Base-by-base conservation (phyloP, 2,888 invertebrate genomes). In the Lydus trimaculatus region DNA sequence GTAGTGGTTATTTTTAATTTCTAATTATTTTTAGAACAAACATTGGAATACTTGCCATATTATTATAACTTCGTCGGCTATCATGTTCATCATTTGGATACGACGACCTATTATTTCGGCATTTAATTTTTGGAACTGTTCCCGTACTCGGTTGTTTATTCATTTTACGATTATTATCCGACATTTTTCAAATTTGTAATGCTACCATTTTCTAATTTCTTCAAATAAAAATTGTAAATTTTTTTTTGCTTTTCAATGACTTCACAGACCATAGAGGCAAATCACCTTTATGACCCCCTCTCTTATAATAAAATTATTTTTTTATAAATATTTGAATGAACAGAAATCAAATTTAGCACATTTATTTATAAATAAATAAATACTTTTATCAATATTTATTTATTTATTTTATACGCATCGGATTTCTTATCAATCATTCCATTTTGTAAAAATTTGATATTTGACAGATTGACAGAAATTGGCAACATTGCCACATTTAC, bases 51-150 rank as follows among this genome's bases (percentile, higher is more conserved):
- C 82, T 79, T 78, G 84, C 85, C 78, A 84, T 74, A 77, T 84
- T 84, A 73, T 84, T 84, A 48, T 17, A 73, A 75, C 80, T 81
- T 64, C 74, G 70, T 43, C 76, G 73, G 66, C 76, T 78, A 67
- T 78, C 77, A 65, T 76, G 74, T 36, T 77, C 78, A 66, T 77
- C 78, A 66, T 75, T 75, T 63, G 70, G 62, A 58, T 70, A 73
- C 23, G 73, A 69, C 8, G 33, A n/a, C 43, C 75, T 76, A 69
- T 79, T 78, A 69, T 79, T 80, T 36, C 79, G 76, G 65, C 77
- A 76, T 71, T 79, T 79, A 52, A 88, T 87, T 86, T 91, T 91
- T 75, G 91, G 91, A 78, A 91, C 91, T 52, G 91, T 91, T 76
- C 91, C 91, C 78, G 91, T 91, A 73, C 82, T 79, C 66, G 78